phyloP scores from a whole-genome alignment of 37 sponge, comb jelly and placozoan genomes.

The Tethya wilhelma region DNA sequence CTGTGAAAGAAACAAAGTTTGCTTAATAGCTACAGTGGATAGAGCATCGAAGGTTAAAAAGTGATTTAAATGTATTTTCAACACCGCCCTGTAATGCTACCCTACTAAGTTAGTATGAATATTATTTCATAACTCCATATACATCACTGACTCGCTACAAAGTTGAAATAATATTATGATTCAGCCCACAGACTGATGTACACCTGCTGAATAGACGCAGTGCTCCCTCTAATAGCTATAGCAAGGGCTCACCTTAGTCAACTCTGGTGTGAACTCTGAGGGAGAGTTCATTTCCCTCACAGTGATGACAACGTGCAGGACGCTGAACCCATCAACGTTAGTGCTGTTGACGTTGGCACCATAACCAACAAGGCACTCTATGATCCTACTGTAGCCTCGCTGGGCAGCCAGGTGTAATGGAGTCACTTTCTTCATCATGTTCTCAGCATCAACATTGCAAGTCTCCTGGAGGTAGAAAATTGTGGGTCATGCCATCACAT shows the following conservation, averaged over 20 bases:
- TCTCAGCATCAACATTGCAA: neutral
- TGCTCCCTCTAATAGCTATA: neutral
- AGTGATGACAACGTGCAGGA: neutral
- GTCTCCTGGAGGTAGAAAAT: too few species aligned
- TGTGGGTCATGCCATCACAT: too few species aligned
- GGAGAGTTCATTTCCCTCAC: neutral
- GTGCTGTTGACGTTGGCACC: conserved; percentile 19
- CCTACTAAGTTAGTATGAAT: neutral
- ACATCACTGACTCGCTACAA: too few species aligned
- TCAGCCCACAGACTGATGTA: too few species aligned
- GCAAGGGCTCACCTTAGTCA: neutral
- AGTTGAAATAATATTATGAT: too few species aligned
- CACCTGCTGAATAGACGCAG: neutral
- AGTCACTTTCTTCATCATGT: neutral
- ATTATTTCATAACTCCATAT: too few species aligned
- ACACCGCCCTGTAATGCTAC: neutral
- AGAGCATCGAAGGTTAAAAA: too few species aligned
- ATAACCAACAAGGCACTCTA: conserved; percentile 2
- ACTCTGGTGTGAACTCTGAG: neutral
- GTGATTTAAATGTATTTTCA: neutral
- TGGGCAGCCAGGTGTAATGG: conserved; percentile 24
- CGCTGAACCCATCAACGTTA: conserved; percentile 8
- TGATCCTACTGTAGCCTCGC: conserved; percentile 10
- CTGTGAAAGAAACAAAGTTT: neutral
- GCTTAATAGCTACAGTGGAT: too few species aligned